Evolutionary conservation across 2,113 vertebrate genomes (phyloP).

Genomic region (Gymnogyps californianus): DNA sequence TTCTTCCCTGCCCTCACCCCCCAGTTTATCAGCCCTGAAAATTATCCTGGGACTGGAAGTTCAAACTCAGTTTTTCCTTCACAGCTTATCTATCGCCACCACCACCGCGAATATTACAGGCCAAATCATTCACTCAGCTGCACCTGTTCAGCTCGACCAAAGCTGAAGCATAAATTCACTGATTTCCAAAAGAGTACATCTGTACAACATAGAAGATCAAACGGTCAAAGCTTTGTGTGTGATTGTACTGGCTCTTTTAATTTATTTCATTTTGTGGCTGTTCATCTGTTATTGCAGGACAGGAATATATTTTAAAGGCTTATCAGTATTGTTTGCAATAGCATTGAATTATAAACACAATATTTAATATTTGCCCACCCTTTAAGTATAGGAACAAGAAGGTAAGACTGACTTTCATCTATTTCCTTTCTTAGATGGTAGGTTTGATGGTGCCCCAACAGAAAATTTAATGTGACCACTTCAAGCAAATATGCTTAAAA

Average conservation of each 20-base stretch:
- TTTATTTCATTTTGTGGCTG: background rate
- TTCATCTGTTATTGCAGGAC: background rate
- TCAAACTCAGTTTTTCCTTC: background rate
- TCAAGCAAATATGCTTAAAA: constrained; percentile 32
- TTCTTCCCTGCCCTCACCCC: background rate
- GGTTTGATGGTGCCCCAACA: background rate
- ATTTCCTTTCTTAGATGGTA: constrained; percentile 5
- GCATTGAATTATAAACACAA: background rate
- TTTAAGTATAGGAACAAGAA: background rate
- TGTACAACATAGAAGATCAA: background rate
- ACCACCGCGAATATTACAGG: background rate
- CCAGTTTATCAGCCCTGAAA: background rate
- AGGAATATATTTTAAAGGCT: background rate
- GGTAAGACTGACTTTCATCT: constrained; percentile 6
- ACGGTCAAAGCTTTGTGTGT: background rate
- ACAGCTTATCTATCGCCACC: background rate
- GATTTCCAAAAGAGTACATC: background rate
- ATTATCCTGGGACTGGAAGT: background rate
- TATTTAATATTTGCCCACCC: constrained; percentile 18
- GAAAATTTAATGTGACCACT: background rate
- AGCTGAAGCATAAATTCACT: background rate
- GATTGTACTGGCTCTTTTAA: background rate
- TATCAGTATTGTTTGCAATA: background rate
- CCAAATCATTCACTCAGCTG: background rate
- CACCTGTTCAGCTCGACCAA: background rate